phyloP scores from a whole-genome alignment of 2,113 vertebrate species.

The Alectura lathami region DNA sequence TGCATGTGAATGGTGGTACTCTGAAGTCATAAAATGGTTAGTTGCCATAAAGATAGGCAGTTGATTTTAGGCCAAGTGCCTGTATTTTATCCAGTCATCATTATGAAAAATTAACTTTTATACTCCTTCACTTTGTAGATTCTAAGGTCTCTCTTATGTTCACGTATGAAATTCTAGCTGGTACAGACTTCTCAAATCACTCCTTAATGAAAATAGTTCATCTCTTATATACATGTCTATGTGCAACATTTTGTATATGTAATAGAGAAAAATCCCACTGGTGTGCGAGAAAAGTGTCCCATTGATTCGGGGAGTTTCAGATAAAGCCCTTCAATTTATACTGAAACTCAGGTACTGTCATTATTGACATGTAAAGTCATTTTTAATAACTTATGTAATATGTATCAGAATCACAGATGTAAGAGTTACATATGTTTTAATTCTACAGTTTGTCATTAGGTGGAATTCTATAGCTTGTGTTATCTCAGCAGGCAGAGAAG shows the following conservation, averaged over 20 bases:
- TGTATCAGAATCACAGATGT: background rate
- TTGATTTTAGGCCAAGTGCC: background rate
- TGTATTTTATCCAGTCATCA: background rate
- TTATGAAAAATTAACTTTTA: slow-evolving; percentile 11
- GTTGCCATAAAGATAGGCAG: background rate
- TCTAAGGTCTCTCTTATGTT: background rate
- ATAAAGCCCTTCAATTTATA: background rate
- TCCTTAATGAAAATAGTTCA: background rate
- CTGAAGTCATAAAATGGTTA: background rate
- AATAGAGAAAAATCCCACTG: background rate
- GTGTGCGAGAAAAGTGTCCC: background rate
- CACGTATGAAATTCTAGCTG: background rate
- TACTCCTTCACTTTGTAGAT: background rate
- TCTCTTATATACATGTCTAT: background rate
- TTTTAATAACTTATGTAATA: slow-evolving; percentile 9
- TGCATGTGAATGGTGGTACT: background rate
- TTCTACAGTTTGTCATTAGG: background rate
- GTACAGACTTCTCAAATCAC: background rate
- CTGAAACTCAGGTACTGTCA: background rate
- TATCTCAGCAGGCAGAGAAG: background rate
- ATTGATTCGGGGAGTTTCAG: background rate
- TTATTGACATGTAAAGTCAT: background rate
- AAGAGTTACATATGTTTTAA: slow-evolving; percentile 4
- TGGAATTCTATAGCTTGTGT: background rate
- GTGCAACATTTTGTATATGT: background rate